These are phyloP conservation scores for Steromphala cineraria DNA, from an alignment of 2,888 invertebrate genomes.

Conservation along the genomic window DNA sequence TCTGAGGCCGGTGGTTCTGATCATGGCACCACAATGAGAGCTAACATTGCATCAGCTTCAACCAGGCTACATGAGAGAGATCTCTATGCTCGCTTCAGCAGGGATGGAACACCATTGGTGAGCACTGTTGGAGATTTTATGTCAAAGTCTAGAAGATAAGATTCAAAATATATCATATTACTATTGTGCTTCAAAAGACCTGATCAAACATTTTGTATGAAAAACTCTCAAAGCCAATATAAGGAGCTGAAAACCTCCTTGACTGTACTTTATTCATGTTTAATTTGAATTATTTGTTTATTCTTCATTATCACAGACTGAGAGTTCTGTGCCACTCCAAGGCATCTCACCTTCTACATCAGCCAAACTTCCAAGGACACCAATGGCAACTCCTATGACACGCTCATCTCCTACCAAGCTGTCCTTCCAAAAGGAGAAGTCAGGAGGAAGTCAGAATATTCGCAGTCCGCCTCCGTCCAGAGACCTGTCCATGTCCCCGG, in stretches of 20 bases:
- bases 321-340: neutral
- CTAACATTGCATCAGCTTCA: constrained; percentile 43
- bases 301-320: neutral
- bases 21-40: constrained; percentile 54
- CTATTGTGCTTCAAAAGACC: too few relatives aligned
- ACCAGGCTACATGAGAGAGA: constrained; percentile 18
- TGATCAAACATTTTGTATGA: too few relatives aligned
- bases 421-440: constrained; percentile 33
- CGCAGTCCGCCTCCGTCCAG: constrained; percentile 45
- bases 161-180: too few relatives aligned
- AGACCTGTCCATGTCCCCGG: constrained; percentile 49
- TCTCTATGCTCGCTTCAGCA: neutral
- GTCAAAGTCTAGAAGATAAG: too few relatives aligned
- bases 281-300: neutral
- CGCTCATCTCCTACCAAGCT: constrained; percentile 44
- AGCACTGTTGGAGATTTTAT: neutral
- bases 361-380: constrained; percentile 56
- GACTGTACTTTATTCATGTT: too few relatives aligned
- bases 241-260: too few relatives aligned
- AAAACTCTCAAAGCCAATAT: too few relatives aligned
- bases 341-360: constrained; percentile 48
- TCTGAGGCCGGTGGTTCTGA: constrained; percentile 48
- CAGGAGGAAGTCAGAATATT: constrained; percentile 38
- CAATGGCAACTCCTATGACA: constrained; percentile 56
- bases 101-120: neutral